Conservation (phyloP, 2,113 vertebrate genomes). For the Jacana jacana region DNA sequence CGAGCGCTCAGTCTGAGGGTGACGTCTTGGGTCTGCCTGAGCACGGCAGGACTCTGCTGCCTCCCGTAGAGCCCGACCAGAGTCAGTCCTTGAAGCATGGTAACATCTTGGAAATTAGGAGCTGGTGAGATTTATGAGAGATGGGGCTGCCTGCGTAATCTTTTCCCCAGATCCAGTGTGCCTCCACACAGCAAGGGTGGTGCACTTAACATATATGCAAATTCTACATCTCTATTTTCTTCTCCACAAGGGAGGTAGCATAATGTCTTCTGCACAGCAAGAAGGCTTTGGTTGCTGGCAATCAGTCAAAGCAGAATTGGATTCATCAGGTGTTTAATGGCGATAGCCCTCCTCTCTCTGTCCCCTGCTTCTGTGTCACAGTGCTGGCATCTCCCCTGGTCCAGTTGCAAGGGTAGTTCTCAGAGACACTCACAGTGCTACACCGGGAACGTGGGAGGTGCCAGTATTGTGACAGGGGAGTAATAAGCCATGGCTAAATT, state of each 20-base stretch:
- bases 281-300: too few species aligned
- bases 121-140: neutral
- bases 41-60: neutral
- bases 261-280: neutral
- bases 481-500: neutral
- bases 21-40: neutral
- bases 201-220: neutral
- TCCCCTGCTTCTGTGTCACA: neutral
- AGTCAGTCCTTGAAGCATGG: neutral
- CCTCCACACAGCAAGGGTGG: neutral
- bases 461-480: neutral
- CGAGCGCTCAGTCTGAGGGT: accelerated
- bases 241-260: neutral
- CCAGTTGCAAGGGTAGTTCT: neutral
- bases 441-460: neutral
- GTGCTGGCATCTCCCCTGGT: neutral
- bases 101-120: neutral
- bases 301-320: neutral
- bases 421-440: neutral
- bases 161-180: neutral
- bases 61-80: neutral
- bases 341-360: neutral
- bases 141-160: neutral
- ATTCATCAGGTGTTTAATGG: neutral
- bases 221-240: neutral